phyloP scores from a whole-genome alignment of 2,113 vertebrate species.

The Camelus bactrianus region DNA sequence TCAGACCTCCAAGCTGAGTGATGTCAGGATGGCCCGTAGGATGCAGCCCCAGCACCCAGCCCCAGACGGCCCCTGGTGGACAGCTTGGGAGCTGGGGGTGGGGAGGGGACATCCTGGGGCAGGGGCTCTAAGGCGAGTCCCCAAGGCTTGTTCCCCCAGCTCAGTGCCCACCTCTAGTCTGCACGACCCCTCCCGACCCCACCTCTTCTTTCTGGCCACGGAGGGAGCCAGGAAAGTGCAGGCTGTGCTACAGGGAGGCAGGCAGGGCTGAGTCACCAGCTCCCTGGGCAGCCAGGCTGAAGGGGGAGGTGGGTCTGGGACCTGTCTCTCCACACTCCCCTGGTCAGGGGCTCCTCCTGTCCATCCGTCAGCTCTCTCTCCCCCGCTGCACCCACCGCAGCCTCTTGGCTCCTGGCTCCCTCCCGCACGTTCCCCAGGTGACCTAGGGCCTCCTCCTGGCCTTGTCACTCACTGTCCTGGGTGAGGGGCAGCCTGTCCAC shows the following conservation, averaged over 20 bases:
- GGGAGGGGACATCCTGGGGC: too few relatives aligned
- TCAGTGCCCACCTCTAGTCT: not conserved
- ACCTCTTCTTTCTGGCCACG: not conserved
- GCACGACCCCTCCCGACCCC: not conserved
- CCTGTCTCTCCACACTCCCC: not conserved
- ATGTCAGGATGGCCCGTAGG: too few relatives aligned
- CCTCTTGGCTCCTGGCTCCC: too few relatives aligned
- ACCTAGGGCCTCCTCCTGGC: not conserved
- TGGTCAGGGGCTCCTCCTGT: rapidly evolving
- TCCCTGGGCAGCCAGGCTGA: not conserved
- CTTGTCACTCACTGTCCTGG: not conserved
- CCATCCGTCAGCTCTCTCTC: rapidly evolving
- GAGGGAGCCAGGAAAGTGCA: not conserved
- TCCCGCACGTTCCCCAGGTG: not conserved
- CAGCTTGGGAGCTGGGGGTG: rapidly evolving
- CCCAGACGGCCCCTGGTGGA: not conserved
- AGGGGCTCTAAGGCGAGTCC: not conserved
- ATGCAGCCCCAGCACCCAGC: too few relatives aligned
- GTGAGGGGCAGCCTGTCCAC: not conserved
- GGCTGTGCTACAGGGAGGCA: too few relatives aligned
- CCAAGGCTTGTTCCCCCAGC: not conserved
- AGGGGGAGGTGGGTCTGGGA: too few relatives aligned
- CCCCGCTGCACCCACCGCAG: not conserved
- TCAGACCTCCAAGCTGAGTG: not conserved
- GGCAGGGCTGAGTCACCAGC: rapidly evolving